Evolutionary conservation across 2,113 vertebrate species (phyloP), one percentile per base, ranked within the genome.

Genomic region (Upupa epops): DNA sequence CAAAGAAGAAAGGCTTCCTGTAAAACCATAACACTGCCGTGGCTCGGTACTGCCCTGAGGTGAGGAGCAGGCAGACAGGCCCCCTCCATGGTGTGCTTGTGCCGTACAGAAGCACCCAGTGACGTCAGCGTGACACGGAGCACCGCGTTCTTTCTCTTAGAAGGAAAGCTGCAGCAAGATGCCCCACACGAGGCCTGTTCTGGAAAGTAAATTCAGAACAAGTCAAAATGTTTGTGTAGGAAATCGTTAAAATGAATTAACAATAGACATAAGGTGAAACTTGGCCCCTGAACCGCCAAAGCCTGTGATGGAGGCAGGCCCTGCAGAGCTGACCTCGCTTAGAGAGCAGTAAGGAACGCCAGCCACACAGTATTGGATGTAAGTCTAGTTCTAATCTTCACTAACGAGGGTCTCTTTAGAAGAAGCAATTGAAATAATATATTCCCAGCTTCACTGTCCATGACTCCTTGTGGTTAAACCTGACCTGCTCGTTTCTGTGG

Each of bases 71-170:
- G 49, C 1, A 9, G 31, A 31, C 37, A 63, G 9, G 7, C 10
- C 9, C n/a, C 8, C 22, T 17, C 40, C 11, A 42, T 11, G 19
- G 4, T 14, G 2, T 16, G 14, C 18, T 59, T 15, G 4, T 18
- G 86, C 17, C 4, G 0, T 29, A 16, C 21, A 20, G 42, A 34
- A 40, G 21, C 2, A 21, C 20, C 17, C 45, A 51, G 29, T 11
- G 21, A 29, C 16, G 16, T 12, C 26, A 34, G 22, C 37, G 60
- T 9, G 5, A 24, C 42, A 31, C 8, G 29, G 5, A 37, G 12
- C 2, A 0, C 25, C 22, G 3, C 3, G 2, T 34, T 60, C 6
- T n/a, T 12, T 71, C 34, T 34, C 2, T 0, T 4, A n/a, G 11
- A 82, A 58, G 17, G 36, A 21, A 86, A 55, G 17, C 7, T 81